Base-by-base conservation (phyloP, 2,797 vertebrate genomes). In the Philypnodon macrostomus region DNA sequence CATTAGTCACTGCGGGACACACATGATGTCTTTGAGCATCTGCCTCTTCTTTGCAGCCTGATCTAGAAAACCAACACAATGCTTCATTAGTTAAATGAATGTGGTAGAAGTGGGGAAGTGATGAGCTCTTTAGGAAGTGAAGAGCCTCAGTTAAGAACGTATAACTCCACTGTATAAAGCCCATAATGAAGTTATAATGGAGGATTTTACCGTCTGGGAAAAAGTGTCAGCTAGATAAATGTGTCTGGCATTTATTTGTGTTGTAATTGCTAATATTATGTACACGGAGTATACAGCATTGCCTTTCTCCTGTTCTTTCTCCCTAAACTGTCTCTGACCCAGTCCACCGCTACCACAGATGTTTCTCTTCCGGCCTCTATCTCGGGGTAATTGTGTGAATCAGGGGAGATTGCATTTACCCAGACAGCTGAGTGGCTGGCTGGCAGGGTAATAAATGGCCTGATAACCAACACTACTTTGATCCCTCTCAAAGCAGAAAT, bases 371-470 rank as follows among this genome's bases (percentile, higher is more conserved):
- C 75, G 47, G 60, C 74, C 75, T 75, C 70, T 58, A 69, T 86
- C 78, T 68, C 46, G 74, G 75, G 85, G 87, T 91, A 90, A 91
- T 89, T 88, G 86, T 81, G 75, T 88, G 89, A 89, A 89, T 89
- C 86, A 87, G 85, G 82, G 80, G 70, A 83, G 86, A 90, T 87
- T 89, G 87, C 87, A 85, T 90, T 90, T 88, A 72, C 77, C 69
- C 85, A 70, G 87, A 88, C 87, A 87, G 84, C 83, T 83, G 87
- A 89, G 85, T 85, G 75, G 83, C 35, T 67, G 84, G 79, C 79
- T 84, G 85, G 83, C 81, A 85, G 86, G 77, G 84, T 85, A 89
- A 91, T 85, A 88, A 88, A 89, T 89, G 81, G 73, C 85, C 81
- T 75, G 80, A 86, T 86, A 86, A 85, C 81, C 81, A 79, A 79